Base-by-base conservation (phyloP, 1,140 invertebrate genomes). In the Tetramorium simillimum region DNA sequence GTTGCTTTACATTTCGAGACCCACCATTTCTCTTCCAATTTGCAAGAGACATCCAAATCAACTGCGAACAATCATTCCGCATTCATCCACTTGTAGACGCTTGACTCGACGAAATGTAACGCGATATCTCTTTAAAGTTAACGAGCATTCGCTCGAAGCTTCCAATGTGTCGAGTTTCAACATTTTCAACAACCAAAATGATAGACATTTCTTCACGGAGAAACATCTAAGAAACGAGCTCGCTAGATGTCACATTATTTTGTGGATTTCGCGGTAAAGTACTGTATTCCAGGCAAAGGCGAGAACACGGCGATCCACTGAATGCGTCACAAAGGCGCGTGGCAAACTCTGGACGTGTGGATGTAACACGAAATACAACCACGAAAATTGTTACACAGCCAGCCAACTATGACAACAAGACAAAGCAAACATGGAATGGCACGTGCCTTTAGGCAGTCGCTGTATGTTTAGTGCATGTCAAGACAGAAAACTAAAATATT, bases 1-100 rank as follows among this genome's bases (percentile, higher is more conserved):
- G 69, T 60, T 33, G 49, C 51, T 58, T 73, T 46, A 60, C 56
- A 33, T 73, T 73, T 84, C 40, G 28, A 60, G 53, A 58, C 6
- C 78, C 21, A 43, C 69, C 46, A 84, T 73, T 84, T 75, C 80
- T 75, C 69, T 60, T 43, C 80, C 80, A 84, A 84, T 84, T 84
- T 84, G 69, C 53, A 28, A 73, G 80, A 73, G 53, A 62, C 80
- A 60, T 33, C 69, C 56, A 84, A 84, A 84, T 84, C 69, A 40
- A 43, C 53, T 18, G 43, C 80, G 80, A 84, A 75, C 80, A 84
- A 75, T 84, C 80, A 82, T 24, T 14, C 18, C 37, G 51, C 24
- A 33, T 14, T 82, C 56, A 73, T 84, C 80, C 53, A 73, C 80
- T 73, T 58, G 56, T 24, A 60, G 51, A 84, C 28, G 53, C 51